Evolutionary conservation across 2,888 invertebrate genomes (phyloP), one percentile per base, ranked within the genome.

Genomic region (Spialia ferax): DNA sequence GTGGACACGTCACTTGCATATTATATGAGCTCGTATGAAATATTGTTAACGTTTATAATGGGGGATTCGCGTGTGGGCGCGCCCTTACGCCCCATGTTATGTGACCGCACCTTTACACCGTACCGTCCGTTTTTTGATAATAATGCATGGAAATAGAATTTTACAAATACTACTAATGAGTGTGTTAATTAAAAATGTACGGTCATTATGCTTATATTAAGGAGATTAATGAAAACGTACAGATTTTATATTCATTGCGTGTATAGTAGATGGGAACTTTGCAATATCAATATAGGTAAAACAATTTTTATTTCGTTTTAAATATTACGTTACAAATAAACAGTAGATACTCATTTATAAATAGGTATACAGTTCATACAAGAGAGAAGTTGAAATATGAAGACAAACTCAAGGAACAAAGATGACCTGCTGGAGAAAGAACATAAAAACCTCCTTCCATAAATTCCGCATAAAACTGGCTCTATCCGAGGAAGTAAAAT

Each of bases 21-120:
- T 87, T 86, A 85, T 86, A 88, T 85, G 87, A 86, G 83, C 81
- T 75, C 75, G 77, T 80, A 81, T 89, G 86, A 90, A 86, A 88
- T 87, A 89, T 86, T 80, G 86, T 81, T 80, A 65, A 78, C 78
- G 77, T 75, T 76, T 77, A 79, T 91, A 91, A 93, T 92, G 87
- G 88, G 74, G 79, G 77, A 80, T 77, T 93, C 79, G 91, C 93
- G 89, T 91, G 92, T 81, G 80, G 86, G 76, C 87, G 80, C 88
- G 76, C 89, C 91, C 81, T 85, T 77, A 80, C 76, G 70, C 67
- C 73, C 72, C 72, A 73, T 77, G 64, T 74, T 82, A 75, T 74
- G 73, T 74, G 73, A 74, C 85, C 85, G 73, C 85, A 73, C 86
- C 86, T 78, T 82, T 77, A 79, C 69, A 70, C 56, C 52, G 68